These are phyloP conservation scores for Pseudomyrmex flavicornis DNA, from an alignment of 1,140 invertebrate genomes.

Conservation along the genomic window DNA sequence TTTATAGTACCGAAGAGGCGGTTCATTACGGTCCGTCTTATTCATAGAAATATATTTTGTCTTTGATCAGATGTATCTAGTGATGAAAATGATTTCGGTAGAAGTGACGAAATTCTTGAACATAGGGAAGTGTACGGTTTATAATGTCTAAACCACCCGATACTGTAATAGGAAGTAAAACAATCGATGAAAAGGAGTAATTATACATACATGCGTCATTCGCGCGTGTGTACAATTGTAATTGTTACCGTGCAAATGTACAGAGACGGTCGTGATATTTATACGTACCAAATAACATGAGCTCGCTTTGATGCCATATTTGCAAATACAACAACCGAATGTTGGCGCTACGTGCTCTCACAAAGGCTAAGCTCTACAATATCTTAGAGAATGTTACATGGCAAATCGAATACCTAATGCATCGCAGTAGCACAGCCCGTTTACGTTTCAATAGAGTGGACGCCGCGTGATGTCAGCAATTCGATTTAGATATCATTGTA, in stretches of 20 bases:
- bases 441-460: constrained; percentile 76
- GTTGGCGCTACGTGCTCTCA: constrained; percentile 66
- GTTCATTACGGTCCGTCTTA: constrained; percentile 81
- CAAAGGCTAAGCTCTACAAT: constrained; percentile 81
- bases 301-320: constrained; percentile 16
- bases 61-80: constrained; percentile 73
- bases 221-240: neutral
- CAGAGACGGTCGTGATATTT: neutral
- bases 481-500: constrained; percentile 83
- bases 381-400: constrained; percentile 83
- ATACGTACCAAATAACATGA: constrained; percentile 5
- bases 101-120: constrained; percentile 66
- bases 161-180: constrained; percentile 31
- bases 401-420: constrained; percentile 85
- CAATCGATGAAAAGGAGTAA: constrained; percentile 39
- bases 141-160: constrained; percentile 8
- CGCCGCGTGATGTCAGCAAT: constrained; percentile 83
- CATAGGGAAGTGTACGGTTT: neutral
- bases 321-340: constrained; percentile 78
- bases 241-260: neutral
- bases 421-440: constrained; percentile 81
- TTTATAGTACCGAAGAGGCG: constrained; percentile 84
- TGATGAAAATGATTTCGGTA: constrained; percentile 63
- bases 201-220: constrained; percentile 32
- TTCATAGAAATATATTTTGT: constrained; percentile 83